These are phyloP conservation scores for Vombatus ursinus DNA, from an alignment of 2,113 vertebrate species.

Conservation along the genomic window DNA sequence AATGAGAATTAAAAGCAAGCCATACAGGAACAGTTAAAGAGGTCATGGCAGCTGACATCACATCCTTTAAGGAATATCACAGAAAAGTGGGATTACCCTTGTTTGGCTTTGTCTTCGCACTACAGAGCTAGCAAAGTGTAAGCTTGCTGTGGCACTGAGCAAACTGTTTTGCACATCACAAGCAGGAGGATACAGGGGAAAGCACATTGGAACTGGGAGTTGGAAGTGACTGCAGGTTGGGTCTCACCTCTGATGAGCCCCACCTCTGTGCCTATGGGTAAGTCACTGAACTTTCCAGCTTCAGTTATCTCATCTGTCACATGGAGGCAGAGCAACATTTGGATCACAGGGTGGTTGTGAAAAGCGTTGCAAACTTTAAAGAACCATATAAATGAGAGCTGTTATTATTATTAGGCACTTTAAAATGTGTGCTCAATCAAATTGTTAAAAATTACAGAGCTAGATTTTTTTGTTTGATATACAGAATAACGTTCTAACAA, in stretches of 20 bases:
- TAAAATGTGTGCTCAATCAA: neutral
- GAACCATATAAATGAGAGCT: neutral
- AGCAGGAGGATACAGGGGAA: neutral
- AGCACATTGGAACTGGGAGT: neutral
- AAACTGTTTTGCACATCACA: neutral
- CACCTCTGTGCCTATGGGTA: neutral
- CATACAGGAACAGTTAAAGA: neutral
- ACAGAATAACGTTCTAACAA: neutral
- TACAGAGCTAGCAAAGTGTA: neutral
- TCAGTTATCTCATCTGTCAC: neutral
- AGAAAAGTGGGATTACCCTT: neutral
- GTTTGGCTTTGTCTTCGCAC: neutral
- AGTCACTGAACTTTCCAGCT: neutral
- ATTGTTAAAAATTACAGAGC: neutral
- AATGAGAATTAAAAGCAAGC: neutral
- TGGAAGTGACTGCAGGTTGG: neutral
- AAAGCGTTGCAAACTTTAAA: neutral
- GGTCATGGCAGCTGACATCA: neutral
- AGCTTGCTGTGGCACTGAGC: neutral
- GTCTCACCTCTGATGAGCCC: neutral
- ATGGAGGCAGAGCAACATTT: neutral
- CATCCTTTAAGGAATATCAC: neutral
- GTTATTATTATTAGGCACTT: neutral
- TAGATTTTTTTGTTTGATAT: neutral
- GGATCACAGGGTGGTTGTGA: neutral